Evolutionary conservation across 2,888 invertebrate species (phyloP), one percentile per base, ranked within the genome.

Genomic region (Polymixis flavicincta): DNA sequence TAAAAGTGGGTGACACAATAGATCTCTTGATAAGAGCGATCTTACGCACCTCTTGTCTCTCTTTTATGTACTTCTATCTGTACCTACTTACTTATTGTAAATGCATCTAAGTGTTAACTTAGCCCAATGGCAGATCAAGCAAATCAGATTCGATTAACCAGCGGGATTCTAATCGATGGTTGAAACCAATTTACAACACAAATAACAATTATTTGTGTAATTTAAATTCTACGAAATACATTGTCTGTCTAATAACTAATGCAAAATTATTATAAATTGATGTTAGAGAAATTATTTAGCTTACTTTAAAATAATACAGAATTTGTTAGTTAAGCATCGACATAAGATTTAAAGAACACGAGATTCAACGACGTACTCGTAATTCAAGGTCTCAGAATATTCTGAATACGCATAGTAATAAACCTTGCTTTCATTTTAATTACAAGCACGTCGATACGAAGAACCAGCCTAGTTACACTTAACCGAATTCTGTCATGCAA

Each of bases 131-230:
- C 54, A 11, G 45, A 54, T 61, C 48, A 77, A 54, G n/a, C 50
- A 73, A 63, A 32, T 66, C 37, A 60, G 54, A 68, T 80, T 64
- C 48, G 52, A 55, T 37, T 57, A 55, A 60, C 19, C 52, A 64
- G 19, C 55, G 14, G 5, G 8, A 25, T 61, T 71, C 37, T 42
- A 68, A 57, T 61, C 19, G 54, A 68, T 74, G 54, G 22, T 59
- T 45, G 54, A 66, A 25, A 82, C 64, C 22, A 63, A 55, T 79
- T 57, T 54, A 65, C 70, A 57, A 14, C 7, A 67, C 74, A 79
- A 69, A 57, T 55, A 50, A 37, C 14, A 68, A 68, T 55, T 9
- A 9, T 14, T 50, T 71, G 22, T n/a, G n/a, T 28, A n/a, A 19
- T 5, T 52, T 8, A 7, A 37, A n/a, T 9, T n/a, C n/a, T 61